Evolutionary conservation across 2,888 invertebrate genomes (phyloP).

Genomic region (Hedya salicella): DNA sequence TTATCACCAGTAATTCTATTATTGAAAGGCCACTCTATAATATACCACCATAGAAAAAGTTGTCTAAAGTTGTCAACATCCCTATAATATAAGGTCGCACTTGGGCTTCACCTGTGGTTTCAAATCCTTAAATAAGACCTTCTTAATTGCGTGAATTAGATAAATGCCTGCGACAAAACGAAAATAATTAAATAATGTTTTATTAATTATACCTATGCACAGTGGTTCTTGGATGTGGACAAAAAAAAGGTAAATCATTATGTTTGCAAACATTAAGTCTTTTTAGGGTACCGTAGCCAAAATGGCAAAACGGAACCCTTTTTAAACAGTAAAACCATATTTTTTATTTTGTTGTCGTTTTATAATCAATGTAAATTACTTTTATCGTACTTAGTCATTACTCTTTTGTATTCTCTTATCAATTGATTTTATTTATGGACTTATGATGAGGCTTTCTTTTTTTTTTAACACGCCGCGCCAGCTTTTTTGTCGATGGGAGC

Average conservation of each 20-base stretch:
- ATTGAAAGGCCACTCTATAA: too few species aligned
- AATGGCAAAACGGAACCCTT: too few species aligned
- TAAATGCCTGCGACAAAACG: too few species aligned
- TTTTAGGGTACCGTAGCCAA: too few species aligned
- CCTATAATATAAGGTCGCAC: too few species aligned
- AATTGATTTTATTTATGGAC: not conserved
- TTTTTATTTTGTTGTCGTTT: not conserved
- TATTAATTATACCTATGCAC: not conserved
- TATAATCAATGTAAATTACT: not conserved
- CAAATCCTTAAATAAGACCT: too few species aligned
- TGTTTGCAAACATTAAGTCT: not conserved
- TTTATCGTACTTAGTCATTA: not conserved
- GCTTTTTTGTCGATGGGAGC: slow-evolving; percentile 44
- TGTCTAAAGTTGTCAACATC: too few species aligned
- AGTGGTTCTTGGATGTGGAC: slow-evolving; percentile 15
- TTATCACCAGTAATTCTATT: too few species aligned
- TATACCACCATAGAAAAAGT: too few species aligned
- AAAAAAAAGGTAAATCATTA: not conserved
- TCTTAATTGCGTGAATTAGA: too few species aligned
- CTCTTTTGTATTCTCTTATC: slow-evolving; percentile 5
- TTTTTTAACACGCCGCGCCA: slow-evolving; percentile 31
- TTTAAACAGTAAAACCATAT: not conserved
- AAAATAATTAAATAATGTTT: not conserved
- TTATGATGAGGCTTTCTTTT: slow-evolving; percentile 9
- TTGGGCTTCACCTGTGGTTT: too few species aligned